Percentiles rank a stretch among this genome's conserved stretches.
phyloP scores from a whole-genome alignment of 2,888 invertebrate genomes.

The Pristionchus arcanus region DNA sequence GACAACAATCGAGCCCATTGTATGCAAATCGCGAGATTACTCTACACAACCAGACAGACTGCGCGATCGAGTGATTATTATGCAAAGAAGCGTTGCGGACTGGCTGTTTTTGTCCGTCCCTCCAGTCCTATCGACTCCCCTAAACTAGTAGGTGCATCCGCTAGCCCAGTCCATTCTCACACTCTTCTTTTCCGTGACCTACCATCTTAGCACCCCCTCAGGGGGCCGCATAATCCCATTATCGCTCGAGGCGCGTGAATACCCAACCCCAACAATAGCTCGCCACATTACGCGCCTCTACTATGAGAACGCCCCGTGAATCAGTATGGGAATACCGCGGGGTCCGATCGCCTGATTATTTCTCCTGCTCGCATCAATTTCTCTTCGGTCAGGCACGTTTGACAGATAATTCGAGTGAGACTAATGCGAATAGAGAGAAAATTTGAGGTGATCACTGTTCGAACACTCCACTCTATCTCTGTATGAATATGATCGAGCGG shows the following conservation, averaged over 20 bases:
- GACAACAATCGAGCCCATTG: neutral
- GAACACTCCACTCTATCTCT: too few relatives aligned
- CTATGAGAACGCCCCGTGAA: conserved; percentile 13
- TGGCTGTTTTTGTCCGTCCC: neutral
- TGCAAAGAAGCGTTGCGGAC: conserved; percentile 22
- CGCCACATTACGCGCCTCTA: neutral
- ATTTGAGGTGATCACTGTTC: neutral
- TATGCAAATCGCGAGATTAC: conserved; percentile 32
- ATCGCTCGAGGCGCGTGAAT: neutral
- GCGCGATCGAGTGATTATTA: conserved; percentile 1
- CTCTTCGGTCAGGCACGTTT: too few relatives aligned
- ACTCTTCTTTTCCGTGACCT: neutral
- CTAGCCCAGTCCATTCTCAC: neutral
- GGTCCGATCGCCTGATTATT: neutral
- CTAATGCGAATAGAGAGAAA: too few relatives aligned
- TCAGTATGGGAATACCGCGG: neutral
- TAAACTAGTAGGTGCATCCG: neutral
- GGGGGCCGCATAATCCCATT: conserved; percentile 13
- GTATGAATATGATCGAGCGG: neutral
- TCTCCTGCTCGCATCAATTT: neutral
- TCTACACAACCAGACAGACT: neutral
- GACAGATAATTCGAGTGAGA: too few relatives aligned
- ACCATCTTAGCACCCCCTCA: conserved; percentile 16
- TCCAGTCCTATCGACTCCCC: neutral
- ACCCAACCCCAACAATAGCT: neutral